Percentiles rank a stretch among this genome's conserved stretches.
Conservation (phyloP, 1,140 invertebrate species). For the Aleiodes sp. region DNA sequence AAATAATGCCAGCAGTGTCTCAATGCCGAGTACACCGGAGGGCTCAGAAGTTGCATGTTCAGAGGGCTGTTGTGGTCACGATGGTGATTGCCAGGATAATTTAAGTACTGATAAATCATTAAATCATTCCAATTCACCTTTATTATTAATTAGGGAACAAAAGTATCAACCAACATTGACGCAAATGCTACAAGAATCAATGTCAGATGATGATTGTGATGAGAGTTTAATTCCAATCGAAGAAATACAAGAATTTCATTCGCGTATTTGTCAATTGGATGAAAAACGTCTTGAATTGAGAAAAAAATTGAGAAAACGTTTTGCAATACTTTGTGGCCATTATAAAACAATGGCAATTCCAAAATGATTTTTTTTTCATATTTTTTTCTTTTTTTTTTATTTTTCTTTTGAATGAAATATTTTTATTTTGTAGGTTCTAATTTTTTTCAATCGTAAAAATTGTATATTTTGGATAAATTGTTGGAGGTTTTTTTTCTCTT, state of each 20-base stretch:
- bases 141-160: slow-evolving; percentile 54
- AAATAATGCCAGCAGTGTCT: slow-evolving; percentile 77
- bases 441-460: not conserved
- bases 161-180: slow-evolving; percentile 69
- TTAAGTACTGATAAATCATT: slow-evolving; percentile 52
- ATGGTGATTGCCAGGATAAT: slow-evolving; percentile 68
- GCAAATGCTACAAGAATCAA: slow-evolving; percentile 73
- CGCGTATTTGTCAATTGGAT: slow-evolving; percentile 76
- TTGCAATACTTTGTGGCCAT: slow-evolving; percentile 77
- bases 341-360: slow-evolving; percentile 56
- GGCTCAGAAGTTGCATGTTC: slow-evolving; percentile 87
- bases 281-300: slow-evolving; percentile 84
- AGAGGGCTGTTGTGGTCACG: slow-evolving; percentile 83
- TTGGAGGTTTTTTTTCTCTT: not conserved
- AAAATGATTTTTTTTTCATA: slow-evolving; percentile 44
- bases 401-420: slow-evolving; percentile 41
- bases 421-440: slow-evolving; percentile 15
- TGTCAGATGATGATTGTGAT: slow-evolving; percentile 78
- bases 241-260: slow-evolving; percentile 84
- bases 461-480: slow-evolving; percentile 11
- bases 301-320: slow-evolving; percentile 81
- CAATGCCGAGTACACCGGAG: slow-evolving; percentile 80
- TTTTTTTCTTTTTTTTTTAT: too few relatives aligned
- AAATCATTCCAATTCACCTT: slow-evolving; percentile 52
- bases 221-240: slow-evolving; percentile 86